These are phyloP conservation scores for Sitobion miscanthi DNA, from an alignment of 1,140 invertebrate species.

Conservation along the genomic window DNA sequence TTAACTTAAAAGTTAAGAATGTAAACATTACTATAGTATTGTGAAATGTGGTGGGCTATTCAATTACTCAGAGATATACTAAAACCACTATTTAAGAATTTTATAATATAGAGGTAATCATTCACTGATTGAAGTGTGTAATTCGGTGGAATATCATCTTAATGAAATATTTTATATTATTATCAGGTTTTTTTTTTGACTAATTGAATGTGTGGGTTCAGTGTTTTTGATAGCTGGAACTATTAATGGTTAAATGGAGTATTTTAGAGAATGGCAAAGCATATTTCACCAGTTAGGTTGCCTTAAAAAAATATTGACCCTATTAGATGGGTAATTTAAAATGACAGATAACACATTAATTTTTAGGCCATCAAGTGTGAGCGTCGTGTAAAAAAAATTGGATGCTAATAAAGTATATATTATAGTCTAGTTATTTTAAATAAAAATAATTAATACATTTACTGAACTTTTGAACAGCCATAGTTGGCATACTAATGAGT, in stretches of 20 bases:
- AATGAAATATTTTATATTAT: conserved; percentile 8
- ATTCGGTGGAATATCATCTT: background rate
- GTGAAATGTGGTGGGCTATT: background rate
- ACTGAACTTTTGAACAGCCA: background rate
- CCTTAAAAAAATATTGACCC: background rate
- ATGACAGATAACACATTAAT: background rate
- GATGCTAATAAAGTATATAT: background rate
- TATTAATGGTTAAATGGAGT: background rate
- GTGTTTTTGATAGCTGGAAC: background rate
- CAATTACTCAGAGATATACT: background rate
- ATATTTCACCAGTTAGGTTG: background rate
- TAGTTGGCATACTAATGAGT: background rate
- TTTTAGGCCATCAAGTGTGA: background rate
- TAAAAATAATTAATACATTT: background rate
- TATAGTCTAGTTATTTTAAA: background rate
- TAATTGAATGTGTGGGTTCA: background rate
- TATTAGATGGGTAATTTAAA: background rate
- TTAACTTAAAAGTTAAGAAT: background rate
- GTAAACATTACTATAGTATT: background rate
- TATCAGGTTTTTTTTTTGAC: background rate
- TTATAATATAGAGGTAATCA: background rate
- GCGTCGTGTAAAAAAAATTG: background rate
- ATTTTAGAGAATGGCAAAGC: background rate
- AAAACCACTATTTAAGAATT: background rate
- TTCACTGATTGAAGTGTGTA: background rate